Base-by-base conservation (phyloP, 2,888 invertebrate genomes). In the Metallyticus violacea region DNA sequence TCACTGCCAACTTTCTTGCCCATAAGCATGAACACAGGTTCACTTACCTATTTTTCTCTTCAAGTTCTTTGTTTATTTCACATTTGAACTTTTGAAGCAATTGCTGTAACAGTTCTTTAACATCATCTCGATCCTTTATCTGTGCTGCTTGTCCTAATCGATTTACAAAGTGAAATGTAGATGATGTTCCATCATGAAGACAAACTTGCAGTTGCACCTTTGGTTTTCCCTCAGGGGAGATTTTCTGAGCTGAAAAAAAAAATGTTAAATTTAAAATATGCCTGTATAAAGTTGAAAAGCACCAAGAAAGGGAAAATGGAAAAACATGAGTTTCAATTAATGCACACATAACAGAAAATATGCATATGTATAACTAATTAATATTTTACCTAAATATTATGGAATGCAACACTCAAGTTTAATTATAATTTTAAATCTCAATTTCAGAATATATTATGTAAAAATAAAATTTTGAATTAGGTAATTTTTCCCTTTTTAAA, bases 171-270 rank as follows among this genome's bases (percentile, higher is more conserved):
- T 99, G 99, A 93, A 99, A 99, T 22, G 99, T 99, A 3, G 98
- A 98, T 82, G 98, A 97, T 83, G 96, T 95, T 27, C 97, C 98
- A 93, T 97, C 98, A 90, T 99, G 97, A 88, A 99, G 93, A 26
- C 99, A 98, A 26, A 99, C 96, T 93, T 99, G 99, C 25, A 99
- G 93, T 91, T 99, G 99, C 86, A 99, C 97, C 93, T 99, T 99
- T 29, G 98, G 96, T 92, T 99, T 99, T 29, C 98, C 98, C 90
- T 96, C 98, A 0, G 99, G 99, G 29, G 97, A 97, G 90, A 99
- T 99, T 93, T 99, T 98, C 94, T 99, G 99, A 89, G 96, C 97
- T 98, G 91, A 82, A 93, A 92, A 81, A 40, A 26, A 88, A 62
- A 62, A 62, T 0, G 7, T 62, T 15, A 62, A 62, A 22, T 29